phyloP scores from a whole-genome alignment of 2,113 vertebrate genomes.

The Ctenomys sociabilis region DNA sequence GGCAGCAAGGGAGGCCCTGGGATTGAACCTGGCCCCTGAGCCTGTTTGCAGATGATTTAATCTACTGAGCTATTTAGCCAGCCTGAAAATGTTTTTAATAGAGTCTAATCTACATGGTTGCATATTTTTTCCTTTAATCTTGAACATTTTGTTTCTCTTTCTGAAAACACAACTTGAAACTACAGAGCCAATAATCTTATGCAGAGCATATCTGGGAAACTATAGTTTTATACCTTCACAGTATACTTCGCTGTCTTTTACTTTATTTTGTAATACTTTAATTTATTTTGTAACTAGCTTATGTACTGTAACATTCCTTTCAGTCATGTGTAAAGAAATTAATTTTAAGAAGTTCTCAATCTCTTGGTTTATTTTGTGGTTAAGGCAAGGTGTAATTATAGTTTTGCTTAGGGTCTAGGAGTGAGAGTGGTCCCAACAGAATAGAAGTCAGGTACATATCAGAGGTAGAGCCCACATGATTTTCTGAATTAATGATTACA shows the following conservation, averaged over 20 bases:
- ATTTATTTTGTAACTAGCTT: slow-evolving; percentile 99
- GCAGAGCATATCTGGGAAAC: slow-evolving; percentile 98
- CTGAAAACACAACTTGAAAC: slow-evolving; percentile 99
- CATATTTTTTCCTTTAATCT: slow-evolving; percentile 94
- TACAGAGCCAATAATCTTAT: slow-evolving; percentile 99
- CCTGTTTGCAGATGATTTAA: too few relatives aligned
- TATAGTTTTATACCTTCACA: slow-evolving; percentile 99
- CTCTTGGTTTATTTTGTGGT: not conserved
- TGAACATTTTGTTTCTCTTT: slow-evolving; percentile 99
- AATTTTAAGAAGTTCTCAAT: slow-evolving; percentile 75
- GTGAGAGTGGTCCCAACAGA: not conserved
- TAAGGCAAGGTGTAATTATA: not conserved
- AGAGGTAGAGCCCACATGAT: not conserved
- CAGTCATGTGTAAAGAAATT: slow-evolving; percentile 99
- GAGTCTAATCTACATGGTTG: slow-evolving; percentile 95
- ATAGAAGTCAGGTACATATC: not conserved
- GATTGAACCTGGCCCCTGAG: too few relatives aligned
- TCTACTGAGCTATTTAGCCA: too few relatives aligned
- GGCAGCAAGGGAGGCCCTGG: too few relatives aligned
- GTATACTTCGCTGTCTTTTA: slow-evolving; percentile 99
- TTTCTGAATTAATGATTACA: not conserved
- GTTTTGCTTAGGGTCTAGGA: not conserved
- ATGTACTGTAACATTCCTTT: slow-evolving; percentile 99
- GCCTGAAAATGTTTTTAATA: slow-evolving; percentile 91
- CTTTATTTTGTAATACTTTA: slow-evolving; percentile 99